These are phyloP conservation scores for Chiroxiphia lanceolata DNA, from an alignment of 2,797 vertebrate genomes.

Conservation along the genomic window DNA sequence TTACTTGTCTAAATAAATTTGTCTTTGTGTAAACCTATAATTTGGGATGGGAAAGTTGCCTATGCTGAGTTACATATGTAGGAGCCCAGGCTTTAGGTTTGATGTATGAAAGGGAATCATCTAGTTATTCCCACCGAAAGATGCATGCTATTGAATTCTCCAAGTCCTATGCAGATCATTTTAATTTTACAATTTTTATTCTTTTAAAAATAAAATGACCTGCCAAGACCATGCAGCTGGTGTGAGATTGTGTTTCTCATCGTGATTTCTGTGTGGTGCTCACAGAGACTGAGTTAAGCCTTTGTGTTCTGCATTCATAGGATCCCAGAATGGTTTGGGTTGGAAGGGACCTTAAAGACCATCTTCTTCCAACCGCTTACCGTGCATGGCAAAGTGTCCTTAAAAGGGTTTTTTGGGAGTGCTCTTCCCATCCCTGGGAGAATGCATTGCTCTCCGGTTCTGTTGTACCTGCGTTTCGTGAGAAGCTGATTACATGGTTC, in stretches of 20 bases:
- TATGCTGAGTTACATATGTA: accelerated
- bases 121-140: neutral
- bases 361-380: accelerated
- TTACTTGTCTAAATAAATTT: neutral
- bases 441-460: neutral
- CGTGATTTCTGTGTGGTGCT: neutral
- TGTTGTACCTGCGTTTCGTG: neutral
- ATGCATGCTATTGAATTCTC: neutral
- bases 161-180: neutral
- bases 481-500: neutral
- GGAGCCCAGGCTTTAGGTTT: neutral
- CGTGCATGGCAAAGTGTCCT: neutral
- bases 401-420: neutral
- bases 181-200: neutral
- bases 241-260: neutral
- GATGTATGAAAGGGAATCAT: neutral
- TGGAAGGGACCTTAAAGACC: neutral
- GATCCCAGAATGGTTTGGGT: neutral
- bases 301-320: neutral
- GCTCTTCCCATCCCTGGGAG: neutral
- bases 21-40: accelerated
- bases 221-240: accelerated
- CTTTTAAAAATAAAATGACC: neutral
- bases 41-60: neutral
- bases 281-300: neutral